These are phyloP conservation scores for Suillia variegata DNA, from an alignment of 2,888 invertebrate genomes.

Conservation along the genomic window DNA sequence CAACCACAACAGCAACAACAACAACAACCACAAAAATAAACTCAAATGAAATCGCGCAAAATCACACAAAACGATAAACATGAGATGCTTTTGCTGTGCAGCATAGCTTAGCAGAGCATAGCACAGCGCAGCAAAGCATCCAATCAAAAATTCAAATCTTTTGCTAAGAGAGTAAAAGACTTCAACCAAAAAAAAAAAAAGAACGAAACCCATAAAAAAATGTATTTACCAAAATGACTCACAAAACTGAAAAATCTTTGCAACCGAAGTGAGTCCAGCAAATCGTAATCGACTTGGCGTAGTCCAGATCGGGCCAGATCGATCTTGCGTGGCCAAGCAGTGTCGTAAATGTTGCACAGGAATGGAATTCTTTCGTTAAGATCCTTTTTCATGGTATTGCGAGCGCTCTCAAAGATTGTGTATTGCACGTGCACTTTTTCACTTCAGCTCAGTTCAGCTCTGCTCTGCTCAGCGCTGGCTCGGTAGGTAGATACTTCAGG, in stretches of 20 bases:
- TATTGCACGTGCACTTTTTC: not conserved
- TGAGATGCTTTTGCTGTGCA: not conserved
- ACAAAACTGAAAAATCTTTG: too few relatives aligned
- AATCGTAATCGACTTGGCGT: not conserved
- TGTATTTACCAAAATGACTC: too few relatives aligned
- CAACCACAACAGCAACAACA: not conserved
- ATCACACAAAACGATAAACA: not conserved
- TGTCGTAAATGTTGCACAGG: not conserved
- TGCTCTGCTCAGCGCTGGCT: not conserved
- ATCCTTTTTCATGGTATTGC: not conserved
- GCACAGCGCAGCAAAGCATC: too few relatives aligned
- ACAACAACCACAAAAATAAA: not conserved
- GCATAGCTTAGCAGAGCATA: too few relatives aligned
- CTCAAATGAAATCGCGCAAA: slow-evolving; percentile 7
- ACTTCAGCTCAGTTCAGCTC: not conserved
- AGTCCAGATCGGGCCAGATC: not conserved
- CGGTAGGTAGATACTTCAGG: not conserved
- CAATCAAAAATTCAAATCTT: slow-evolving; percentile 1
- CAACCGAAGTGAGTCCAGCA: too few relatives aligned
- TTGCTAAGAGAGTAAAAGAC: not conserved
- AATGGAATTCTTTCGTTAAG: not conserved
- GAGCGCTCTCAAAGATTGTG: not conserved
- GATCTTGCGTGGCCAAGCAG: not conserved
- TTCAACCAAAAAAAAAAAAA: not conserved
- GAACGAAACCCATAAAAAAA: too few relatives aligned